These are phyloP conservation scores for Xenopus tropicalis DNA, from an alignment of 2,113 vertebrate genomes.

Conservation along the genomic window DNA sequence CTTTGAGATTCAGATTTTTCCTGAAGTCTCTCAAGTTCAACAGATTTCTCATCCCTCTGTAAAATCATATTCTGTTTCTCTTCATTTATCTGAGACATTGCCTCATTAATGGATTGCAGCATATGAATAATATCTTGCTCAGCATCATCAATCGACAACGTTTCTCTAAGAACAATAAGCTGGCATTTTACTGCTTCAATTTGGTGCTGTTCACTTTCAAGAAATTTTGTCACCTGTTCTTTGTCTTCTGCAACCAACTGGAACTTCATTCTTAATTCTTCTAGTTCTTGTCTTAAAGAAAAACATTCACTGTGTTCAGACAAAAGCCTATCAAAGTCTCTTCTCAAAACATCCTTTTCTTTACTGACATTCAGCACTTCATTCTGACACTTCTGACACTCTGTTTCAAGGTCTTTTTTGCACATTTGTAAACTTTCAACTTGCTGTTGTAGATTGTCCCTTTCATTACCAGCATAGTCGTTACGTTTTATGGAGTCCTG, in stretches of 20 bases:
- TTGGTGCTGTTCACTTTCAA: slow-evolving; percentile 57
- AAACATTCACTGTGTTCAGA: slow-evolving; percentile 53
- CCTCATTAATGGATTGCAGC: slow-evolving; percentile 56
- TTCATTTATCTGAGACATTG: slow-evolving; percentile 59
- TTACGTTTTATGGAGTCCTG: slow-evolving; percentile 56
- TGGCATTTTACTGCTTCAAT: slow-evolving; percentile 55
- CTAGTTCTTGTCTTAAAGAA: slow-evolving; percentile 51
- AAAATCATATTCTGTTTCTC: slow-evolving; percentile 53
- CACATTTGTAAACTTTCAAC: slow-evolving; percentile 51
- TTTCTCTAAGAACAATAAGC: slow-evolving; percentile 45
- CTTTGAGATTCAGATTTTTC: slow-evolving; percentile 56
- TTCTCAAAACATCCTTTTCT: slow-evolving; percentile 54
- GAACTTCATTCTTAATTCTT: slow-evolving; percentile 60
- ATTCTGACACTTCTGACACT: slow-evolving; percentile 55
- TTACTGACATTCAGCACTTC: slow-evolving; percentile 61
- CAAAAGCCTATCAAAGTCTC: slow-evolving; percentile 51
- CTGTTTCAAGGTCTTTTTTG: slow-evolving; percentile 38
- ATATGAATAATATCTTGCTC: slow-evolving; percentile 55
- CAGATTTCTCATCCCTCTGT: slow-evolving; percentile 61
- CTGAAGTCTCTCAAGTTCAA: slow-evolving; percentile 59
- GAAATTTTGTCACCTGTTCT: slow-evolving; percentile 52
- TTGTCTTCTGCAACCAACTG: slow-evolving; percentile 53
- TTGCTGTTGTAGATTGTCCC: slow-evolving; percentile 58
- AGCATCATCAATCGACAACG: slow-evolving; percentile 45
- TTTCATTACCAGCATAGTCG: slow-evolving; percentile 49